Evolutionary conservation across 30 jellyfish, hydroid and myxozoan genomes (phyloP).

Genomic region (Chironex yamaguchii): DNA sequence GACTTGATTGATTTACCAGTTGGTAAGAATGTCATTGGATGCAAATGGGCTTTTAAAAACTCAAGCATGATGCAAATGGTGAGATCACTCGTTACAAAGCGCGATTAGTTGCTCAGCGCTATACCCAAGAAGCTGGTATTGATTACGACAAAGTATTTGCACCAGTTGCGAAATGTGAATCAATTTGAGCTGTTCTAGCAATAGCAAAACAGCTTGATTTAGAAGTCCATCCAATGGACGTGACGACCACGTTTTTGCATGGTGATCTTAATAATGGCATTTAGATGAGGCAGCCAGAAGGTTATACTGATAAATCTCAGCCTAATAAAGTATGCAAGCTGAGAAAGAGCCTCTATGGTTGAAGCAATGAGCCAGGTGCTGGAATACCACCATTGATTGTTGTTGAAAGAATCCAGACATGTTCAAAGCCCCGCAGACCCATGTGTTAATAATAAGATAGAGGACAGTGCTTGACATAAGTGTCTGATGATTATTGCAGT

Average conservation of each 20-base stretch:
- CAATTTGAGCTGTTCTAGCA: constrained; percentile 37
- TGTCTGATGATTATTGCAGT: constrained; percentile 2
- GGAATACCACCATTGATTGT: constrained; percentile 11
- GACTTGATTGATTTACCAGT: constrained; percentile 28
- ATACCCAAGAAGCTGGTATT: constrained; percentile 62
- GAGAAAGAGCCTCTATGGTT: too few relatives aligned
- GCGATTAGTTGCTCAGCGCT: constrained; percentile 65
- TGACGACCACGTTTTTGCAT: constrained; percentile 19
- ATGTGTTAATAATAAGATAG: constrained; percentile 3
- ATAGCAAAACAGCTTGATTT: constrained; percentile 27
- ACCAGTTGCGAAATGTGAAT: constrained; percentile 42
- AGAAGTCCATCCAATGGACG: constrained; percentile 55
- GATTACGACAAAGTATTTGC: constrained; percentile 43
- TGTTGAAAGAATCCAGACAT: background rate
- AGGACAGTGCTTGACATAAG: background rate
- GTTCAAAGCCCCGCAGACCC: constrained; percentile 44
- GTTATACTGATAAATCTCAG: background rate
- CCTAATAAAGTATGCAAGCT: constrained; percentile 21
- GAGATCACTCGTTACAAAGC: constrained; percentile 56
- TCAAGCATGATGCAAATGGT: constrained; percentile 55
- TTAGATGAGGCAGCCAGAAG: constrained; percentile 40
- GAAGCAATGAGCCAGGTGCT: constrained; percentile 51
- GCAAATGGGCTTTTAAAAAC: constrained; percentile 71
- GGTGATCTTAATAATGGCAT: constrained; percentile 49
- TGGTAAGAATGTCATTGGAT: constrained; percentile 22